Percentiles rank a stretch among this genome's conserved stretches.
Evolutionary conservation across 2,797 vertebrate species (phyloP).

Genomic region (Coregonus ussuriensis): DNA sequence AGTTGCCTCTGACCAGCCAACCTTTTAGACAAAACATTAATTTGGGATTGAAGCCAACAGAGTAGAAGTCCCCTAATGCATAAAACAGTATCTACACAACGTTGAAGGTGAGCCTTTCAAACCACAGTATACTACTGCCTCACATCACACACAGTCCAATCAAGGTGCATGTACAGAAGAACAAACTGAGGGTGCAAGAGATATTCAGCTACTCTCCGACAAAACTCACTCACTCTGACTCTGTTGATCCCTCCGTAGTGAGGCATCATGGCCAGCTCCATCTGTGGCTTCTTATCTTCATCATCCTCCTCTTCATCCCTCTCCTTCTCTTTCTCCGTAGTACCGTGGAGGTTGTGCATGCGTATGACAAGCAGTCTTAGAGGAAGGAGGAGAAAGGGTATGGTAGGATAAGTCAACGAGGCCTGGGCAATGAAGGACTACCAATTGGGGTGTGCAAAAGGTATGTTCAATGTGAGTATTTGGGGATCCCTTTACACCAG

Average conservation of each 20-base stretch:
- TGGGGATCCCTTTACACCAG: neutral
- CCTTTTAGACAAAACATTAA: constrained; percentile 63
- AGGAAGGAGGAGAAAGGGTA: neutral
- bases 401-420: neutral
- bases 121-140: neutral
- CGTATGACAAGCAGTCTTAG: constrained; percentile 86
- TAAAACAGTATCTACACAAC: neutral
- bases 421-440: neutral
- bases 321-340: constrained; percentile 68
- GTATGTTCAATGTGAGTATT: neutral
- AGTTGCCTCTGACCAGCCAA: constrained; percentile 87
- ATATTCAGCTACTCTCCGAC: neutral
- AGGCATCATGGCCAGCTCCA: constrained; percentile 89
- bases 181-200: neutral
- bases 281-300: constrained; percentile 83
- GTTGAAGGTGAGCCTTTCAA: neutral
- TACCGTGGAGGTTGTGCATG: constrained; percentile 88
- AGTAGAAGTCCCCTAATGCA: neutral
- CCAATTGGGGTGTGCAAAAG: neutral
- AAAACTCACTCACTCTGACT: constrained; percentile 75
- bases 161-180: neutral
- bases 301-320: constrained; percentile 77
- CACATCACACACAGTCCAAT: neutral
- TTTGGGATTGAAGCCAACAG: too few relatives aligned
- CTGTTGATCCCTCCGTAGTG: constrained; percentile 92